Evolutionary conservation across 2,888 invertebrate species (phyloP).

Genomic region (Tachina lurida): DNA sequence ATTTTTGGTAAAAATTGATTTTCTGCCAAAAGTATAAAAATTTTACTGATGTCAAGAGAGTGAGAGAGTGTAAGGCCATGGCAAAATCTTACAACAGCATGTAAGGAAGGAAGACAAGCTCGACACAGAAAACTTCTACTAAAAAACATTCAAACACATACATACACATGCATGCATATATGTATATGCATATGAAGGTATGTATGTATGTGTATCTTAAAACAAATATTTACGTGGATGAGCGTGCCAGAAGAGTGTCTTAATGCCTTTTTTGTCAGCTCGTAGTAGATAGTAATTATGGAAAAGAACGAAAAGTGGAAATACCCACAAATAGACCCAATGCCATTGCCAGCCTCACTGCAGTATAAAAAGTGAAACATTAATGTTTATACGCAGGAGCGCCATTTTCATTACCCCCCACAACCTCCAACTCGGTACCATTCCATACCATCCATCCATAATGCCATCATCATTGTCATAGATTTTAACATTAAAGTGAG

Average conservation of each 20-base stretch:
- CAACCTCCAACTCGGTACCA: constrained; percentile 7
- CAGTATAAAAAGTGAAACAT: constrained; percentile 59
- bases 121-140: neutral
- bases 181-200: too few relatives aligned
- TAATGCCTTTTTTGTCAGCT: constrained; percentile 42
- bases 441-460: neutral
- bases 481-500: constrained; percentile 23
- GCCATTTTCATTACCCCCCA: constrained; percentile 23
- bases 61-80: constrained; percentile 64
- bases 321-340: constrained; percentile 70
- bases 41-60: constrained; percentile 42
- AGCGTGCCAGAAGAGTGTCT: constrained; percentile 38
- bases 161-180: neutral
- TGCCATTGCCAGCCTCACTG: constrained; percentile 81
- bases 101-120: constrained; percentile 43
- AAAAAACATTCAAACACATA: neutral
- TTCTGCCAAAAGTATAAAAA: constrained; percentile 65
- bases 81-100: constrained; percentile 54
- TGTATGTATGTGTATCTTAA: neutral
- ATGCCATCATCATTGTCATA: constrained; percentile 40
- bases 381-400: constrained; percentile 55
- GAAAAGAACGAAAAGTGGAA: constrained; percentile 32
- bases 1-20: constrained; percentile 66
- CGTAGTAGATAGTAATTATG: constrained; percentile 39
- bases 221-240: neutral